Base-by-base conservation (phyloP, 2,797 vertebrate species). In the Brotula barbata region DNA sequence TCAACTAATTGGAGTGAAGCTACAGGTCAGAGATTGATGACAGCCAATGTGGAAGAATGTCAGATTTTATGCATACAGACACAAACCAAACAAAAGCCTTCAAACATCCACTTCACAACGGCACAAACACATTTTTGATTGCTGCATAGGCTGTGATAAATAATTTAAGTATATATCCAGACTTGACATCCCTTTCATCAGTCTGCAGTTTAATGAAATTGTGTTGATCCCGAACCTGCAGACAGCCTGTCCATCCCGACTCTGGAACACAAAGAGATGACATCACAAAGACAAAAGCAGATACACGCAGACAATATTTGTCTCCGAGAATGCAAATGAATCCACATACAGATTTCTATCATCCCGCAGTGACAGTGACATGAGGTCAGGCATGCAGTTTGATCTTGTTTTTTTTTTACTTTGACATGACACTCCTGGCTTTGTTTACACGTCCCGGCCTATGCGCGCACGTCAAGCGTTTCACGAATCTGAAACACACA, bases 391-490 rank as follows among this genome's bases (percentile, higher is more conserved):
- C 42, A 22, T 47, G 17, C 44, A 55, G 33, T 71, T 64, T 63
- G 52, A 78, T 60, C 46, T 66, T 34, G 15, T 44, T 2, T 45
- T 25, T 28, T 64, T 51, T 64, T 59, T 61, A 50, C 16, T 19
- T 55, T 46, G 37, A 76, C 51, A 56, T 53, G 55, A 56, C 49
- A 53, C 56, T 48, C 58, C 34, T 49, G 23, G 39, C 45, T 39
- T 64, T 58, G 9, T 75, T 68, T 44, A 52, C 36, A 40, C 60
- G 23, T 67, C 53, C 49, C 47, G 58, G 58, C 51, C 79, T 79
- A 79, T 84, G 71, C 64, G 51, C 33, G 39, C 81, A 64, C 77
- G 62, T 65, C 23, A 10, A 68, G 58, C 62, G 71, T 82, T 75
- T 79, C 42, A 49, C 10, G 11, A 61, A 64, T 34, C 33, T 16